Base-by-base conservation (phyloP, 2,113 vertebrate species). In the Gopherus evgoodei region DNA sequence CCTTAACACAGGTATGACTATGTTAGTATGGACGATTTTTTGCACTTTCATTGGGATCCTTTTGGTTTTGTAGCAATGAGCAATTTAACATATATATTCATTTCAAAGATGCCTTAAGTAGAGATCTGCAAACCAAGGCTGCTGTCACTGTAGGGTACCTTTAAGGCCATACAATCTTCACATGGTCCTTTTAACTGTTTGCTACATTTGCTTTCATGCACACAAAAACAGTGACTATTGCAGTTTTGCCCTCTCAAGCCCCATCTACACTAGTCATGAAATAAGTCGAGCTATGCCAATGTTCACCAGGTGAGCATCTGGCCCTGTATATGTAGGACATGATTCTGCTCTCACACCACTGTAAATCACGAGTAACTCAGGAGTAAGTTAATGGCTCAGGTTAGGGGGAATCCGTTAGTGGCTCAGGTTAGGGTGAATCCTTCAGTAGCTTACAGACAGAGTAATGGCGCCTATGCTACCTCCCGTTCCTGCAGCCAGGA, bases 161-260 rank as follows among this genome's bases (percentile, higher is more conserved):
- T 91, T 82, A 91, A 54, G 1, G 1, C 47, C 83, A 9, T 44
- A 1, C 31, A 84, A 75, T 44, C 90, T 90, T 78, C 29, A 54
- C 11, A 0, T 44, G 75, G 9, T 50, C 56, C 11, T 84, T 85
- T 81, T 42, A 54, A 21, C 12, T 84, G 84, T 92, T 59, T 81
- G 65, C 49, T 44, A 22, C 62, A 8, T 79, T 69, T 91, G 35
- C 7, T 72, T 49, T 92, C 25, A 53, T 92, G 81, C 16, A 84
- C 3, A 62, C 0, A 0, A 57, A 57, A 57, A 12, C 29, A 69
- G 35, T 35, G 31, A 65, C 62, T 65, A 56, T 56, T 65, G 13
- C 11, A 65, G 62, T 65, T 56, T 56, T 56, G 24, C 54, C 24
- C 76, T 29, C 19, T 59, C 65, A 72, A 19, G 89, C 8, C 44